phyloP scores from a whole-genome alignment of 2,888 invertebrate genomes.

The Heterodera filipjevi region DNA sequence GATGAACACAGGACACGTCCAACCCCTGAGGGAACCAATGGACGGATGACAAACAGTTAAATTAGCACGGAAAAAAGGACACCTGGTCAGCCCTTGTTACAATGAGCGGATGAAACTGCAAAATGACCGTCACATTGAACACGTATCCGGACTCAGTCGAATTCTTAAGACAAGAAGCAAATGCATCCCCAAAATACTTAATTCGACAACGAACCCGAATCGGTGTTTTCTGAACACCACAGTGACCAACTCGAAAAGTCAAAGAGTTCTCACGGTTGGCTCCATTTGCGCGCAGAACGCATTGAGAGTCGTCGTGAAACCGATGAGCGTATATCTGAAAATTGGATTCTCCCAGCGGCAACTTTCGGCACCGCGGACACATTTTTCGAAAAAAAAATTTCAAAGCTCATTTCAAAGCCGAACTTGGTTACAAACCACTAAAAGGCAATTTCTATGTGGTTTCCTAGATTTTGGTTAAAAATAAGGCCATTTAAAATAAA shows the following conservation, averaged over 20 bases:
- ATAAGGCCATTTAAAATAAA: no score
- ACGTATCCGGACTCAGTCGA: conserved; percentile 48
- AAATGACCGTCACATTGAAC: conserved; percentile 59
- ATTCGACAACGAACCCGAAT: not conserved
- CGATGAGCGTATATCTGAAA: conserved; percentile 54
- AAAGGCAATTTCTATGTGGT: no score
- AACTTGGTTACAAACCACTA: no score
- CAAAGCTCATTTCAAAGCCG: no score
- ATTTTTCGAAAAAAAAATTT: no score
- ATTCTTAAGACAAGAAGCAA: not conserved
- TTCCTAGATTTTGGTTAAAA: no score
- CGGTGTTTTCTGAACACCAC: conserved; percentile 28
- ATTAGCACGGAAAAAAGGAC: not conserved
- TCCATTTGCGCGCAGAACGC: conserved; percentile 51
- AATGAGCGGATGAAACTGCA: conserved; percentile 64
- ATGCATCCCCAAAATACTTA: not conserved
- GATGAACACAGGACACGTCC: conserved; percentile 52
- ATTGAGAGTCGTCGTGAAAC: conserved; percentile 55
- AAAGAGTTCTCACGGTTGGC: conserved; percentile 53
- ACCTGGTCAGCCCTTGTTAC: conserved; percentile 56
- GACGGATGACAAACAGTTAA: no score
- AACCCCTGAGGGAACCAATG: conserved; percentile 15
- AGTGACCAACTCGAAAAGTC: conserved; percentile 43
- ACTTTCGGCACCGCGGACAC: no score
- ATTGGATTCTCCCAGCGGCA: no score